phyloP scores from a whole-genome alignment of 2,797 vertebrate species.

The Dallia pectoralis region DNA sequence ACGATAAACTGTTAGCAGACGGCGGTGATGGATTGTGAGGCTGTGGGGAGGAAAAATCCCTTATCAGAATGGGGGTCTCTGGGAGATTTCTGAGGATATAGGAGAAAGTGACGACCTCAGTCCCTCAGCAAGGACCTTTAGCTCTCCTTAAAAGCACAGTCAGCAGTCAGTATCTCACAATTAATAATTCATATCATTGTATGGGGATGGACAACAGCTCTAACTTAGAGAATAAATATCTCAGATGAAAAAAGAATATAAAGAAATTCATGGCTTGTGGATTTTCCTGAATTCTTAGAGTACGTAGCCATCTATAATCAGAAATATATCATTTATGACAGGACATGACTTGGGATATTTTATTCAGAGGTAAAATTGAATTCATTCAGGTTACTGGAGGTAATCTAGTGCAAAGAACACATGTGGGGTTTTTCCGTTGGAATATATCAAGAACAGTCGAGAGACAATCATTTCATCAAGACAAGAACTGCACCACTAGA shows the following conservation, averaged over 20 bases:
- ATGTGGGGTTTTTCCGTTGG: slow-evolving; percentile 44
- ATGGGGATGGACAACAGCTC: slow-evolving; percentile 48
- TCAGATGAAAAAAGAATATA: slow-evolving; percentile 59
- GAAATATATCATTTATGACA: slow-evolving; percentile 67
- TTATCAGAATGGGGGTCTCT: slow-evolving; percentile 20
- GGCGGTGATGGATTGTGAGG: not conserved
- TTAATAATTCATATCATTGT: slow-evolving; percentile 65
- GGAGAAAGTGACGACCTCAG: slow-evolving; percentile 33
- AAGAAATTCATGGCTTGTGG: slow-evolving; percentile 55
- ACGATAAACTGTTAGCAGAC: too few species aligned
- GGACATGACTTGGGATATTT: slow-evolving; percentile 65
- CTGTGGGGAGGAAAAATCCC: not conserved
- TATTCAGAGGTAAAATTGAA: slow-evolving; percentile 61
- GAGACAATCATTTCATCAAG: slow-evolving; percentile 32
- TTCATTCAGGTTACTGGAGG: slow-evolving; percentile 51
- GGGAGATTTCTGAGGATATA: slow-evolving; percentile 28
- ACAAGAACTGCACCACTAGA: slow-evolving; percentile 10
- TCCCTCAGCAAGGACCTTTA: slow-evolving; percentile 46
- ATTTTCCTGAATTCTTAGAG: slow-evolving; percentile 46
- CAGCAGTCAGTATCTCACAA: slow-evolving; percentile 53
- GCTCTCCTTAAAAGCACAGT: slow-evolving; percentile 50
- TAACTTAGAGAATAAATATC: slow-evolving; percentile 46
- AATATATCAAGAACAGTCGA: slow-evolving; percentile 38
- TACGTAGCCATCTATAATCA: slow-evolving; percentile 61
- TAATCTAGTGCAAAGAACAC: slow-evolving; percentile 47